Evolutionary conservation across 2,797 vertebrate species (phyloP), one percentile per base, ranked within the genome.

Genomic region (Merluccius polli): DNA sequence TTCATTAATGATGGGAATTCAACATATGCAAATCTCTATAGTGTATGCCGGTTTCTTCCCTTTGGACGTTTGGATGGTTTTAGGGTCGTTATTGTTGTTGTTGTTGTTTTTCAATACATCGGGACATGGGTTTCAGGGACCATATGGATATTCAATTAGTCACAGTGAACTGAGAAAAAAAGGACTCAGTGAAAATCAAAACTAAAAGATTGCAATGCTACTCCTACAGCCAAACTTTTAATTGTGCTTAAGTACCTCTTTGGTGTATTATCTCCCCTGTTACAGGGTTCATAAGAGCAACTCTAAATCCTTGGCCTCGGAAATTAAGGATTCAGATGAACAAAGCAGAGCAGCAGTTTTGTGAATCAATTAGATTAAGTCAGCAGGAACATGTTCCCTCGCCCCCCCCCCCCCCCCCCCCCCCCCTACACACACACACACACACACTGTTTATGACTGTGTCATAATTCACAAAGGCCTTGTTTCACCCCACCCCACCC

Each of bases 391-490:
- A 59, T 21, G 18, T 8, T 8, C 18, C 21, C 48, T 7, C 48
- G 3, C 48, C 7, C 48, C 21, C 21, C 48, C 48, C 21, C 21
- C 48, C 48, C 4, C 15, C 48, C 36, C 36, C 36, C 36, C 10
- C 36, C 36, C 10, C 36, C 36, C 36, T 11, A 7, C 10, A 6
- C 6, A 4, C 36, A 12, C 11, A 4, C 36, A n/a, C n/a, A 3
- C 33, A 3, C 33, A 3, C 33, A 3, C 48, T 86, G 86, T 86
- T 87, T 85, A 78, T 83, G 79, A 84, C 82, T 82, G 78, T 76
- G 78, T 76, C 83, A 82, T 83, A 75, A 86, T 87, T 87, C 83
- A 85, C 79, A 68, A 78, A 85, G 82, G 75, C 78, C 73, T 78
- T 76, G 77, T 80, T 84, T 81, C 86, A 38, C 81, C 84, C 44